Evolutionary conservation across 2,888 invertebrate genomes (phyloP).

Genomic region (Diplolepis rosae): DNA sequence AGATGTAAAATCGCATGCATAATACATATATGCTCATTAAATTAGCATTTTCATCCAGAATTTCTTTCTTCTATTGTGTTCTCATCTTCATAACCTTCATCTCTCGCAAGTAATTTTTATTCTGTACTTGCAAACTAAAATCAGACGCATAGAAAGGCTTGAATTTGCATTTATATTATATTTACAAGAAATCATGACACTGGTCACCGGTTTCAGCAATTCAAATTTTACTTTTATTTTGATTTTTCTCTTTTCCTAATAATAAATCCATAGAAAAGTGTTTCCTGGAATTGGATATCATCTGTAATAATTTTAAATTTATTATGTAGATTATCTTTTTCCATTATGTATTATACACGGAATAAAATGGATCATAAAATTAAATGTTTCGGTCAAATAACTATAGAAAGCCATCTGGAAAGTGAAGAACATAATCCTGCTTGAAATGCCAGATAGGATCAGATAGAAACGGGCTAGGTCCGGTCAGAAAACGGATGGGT

Average conservation of each 20-base stretch:
- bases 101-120: neutral
- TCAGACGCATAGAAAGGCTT: neutral
- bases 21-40: neutral
- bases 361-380: too few relatives aligned
- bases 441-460: too few relatives aligned
- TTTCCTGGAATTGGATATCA: too few relatives aligned
- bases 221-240: neutral
- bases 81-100: neutral
- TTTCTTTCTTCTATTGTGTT: neutral
- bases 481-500: too few relatives aligned
- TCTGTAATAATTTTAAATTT: too few relatives aligned
- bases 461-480: too few relatives aligned
- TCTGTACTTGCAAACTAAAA: neutral
- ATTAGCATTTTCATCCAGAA: neutral
- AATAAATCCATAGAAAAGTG: too few relatives aligned
- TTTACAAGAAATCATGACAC: neutral
- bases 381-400: too few relatives aligned
- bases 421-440: too few relatives aligned
- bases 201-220: neutral
- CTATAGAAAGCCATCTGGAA: too few relatives aligned
- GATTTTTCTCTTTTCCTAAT: neutral
- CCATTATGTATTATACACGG: too few relatives aligned
- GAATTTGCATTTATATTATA: slow-evolving; percentile 23
- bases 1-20: neutral
- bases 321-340: too few relatives aligned